Evolutionary conservation across 2,797 vertebrate species (phyloP).

Genomic region (Gallinago nigripennis): DNA sequence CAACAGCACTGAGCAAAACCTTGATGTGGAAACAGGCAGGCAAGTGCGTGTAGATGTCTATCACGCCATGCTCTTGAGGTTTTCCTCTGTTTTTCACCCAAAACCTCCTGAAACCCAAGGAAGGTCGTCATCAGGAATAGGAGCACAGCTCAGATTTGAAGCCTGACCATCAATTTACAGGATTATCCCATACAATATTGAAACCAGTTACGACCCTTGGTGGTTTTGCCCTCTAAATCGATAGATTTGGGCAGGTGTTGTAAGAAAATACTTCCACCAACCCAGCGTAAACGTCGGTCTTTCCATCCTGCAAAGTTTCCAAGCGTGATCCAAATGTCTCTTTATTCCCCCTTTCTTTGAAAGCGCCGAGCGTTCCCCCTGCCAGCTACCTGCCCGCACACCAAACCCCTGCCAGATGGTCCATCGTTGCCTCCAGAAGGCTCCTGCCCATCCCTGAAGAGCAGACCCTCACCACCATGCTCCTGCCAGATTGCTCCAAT

Average conservation of each 20-base stretch:
- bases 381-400: background rate
- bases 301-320: background rate
- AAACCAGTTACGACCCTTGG: fast-evolving
- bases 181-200: background rate
- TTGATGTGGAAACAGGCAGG: background rate
- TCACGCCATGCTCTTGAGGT: background rate
- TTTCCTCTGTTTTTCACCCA: background rate
- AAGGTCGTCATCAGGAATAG: background rate
- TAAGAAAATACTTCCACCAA: background rate
- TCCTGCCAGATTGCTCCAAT: background rate
- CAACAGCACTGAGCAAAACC: background rate
- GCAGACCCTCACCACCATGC: fast-evolving
- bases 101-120: background rate
- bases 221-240: background rate
- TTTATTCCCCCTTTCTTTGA: background rate
- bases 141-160: background rate
- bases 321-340: fast-evolving
- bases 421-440: background rate
- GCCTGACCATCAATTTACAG: background rate
- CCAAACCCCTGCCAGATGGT: background rate
- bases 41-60: background rate
- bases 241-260: background rate
- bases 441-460: background rate
- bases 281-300: fast-evolving
- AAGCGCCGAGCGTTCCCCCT: background rate